Percentiles rank a stretch among this genome's conserved stretches.
These are phyloP conservation scores for Ditylenchus dipsaci DNA, from an alignment of 1,140 invertebrate species.

Conservation along the genomic window DNA sequence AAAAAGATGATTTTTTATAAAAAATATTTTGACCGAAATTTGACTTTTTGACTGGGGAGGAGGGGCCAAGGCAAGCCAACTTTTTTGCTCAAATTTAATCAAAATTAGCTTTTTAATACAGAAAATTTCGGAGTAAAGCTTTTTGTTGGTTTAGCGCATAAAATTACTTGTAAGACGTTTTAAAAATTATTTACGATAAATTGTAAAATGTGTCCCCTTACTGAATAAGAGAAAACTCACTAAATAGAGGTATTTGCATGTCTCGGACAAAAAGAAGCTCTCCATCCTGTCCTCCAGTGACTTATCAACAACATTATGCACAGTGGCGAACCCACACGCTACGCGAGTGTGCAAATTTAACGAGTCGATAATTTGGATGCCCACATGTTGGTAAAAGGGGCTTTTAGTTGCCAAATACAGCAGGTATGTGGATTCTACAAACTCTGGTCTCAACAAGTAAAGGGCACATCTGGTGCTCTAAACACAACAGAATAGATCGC, in stretches of 20 bases:
- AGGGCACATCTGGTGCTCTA: constrained; percentile 65
- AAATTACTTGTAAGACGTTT: background rate
- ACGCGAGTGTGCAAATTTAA: constrained; percentile 66
- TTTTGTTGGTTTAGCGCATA: too few relatives aligned
- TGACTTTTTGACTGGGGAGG: too few relatives aligned
- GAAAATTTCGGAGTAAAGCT: too few relatives aligned
- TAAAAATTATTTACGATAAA: constrained; percentile 1
- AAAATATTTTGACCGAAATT: too few relatives aligned
- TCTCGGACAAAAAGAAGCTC: constrained; percentile 96
- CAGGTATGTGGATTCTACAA: constrained; percentile 70
- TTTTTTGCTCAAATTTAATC: too few relatives aligned
- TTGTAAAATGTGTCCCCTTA: too few relatives aligned
- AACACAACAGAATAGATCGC: too few relatives aligned
- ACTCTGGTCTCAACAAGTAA: constrained; percentile 70
- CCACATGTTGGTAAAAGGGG: constrained; percentile 71
- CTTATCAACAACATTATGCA: constrained; percentile 80
- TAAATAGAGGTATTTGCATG: constrained; percentile 91
- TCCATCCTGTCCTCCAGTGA: constrained; percentile 96
- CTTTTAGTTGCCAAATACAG: constrained; percentile 70
- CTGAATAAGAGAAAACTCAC: constrained; percentile 59
- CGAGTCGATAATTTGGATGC: constrained; percentile 66
- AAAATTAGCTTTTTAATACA: too few relatives aligned
- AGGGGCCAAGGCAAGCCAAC: too few relatives aligned
- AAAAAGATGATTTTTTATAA: too few relatives aligned
- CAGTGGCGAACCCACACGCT: constrained; percentile 69